Percentiles rank a stretch among this genome's conserved stretches.
Conservation (phyloP, 1,140 invertebrate species). For the Zaprionus tsacasi region DNA sequence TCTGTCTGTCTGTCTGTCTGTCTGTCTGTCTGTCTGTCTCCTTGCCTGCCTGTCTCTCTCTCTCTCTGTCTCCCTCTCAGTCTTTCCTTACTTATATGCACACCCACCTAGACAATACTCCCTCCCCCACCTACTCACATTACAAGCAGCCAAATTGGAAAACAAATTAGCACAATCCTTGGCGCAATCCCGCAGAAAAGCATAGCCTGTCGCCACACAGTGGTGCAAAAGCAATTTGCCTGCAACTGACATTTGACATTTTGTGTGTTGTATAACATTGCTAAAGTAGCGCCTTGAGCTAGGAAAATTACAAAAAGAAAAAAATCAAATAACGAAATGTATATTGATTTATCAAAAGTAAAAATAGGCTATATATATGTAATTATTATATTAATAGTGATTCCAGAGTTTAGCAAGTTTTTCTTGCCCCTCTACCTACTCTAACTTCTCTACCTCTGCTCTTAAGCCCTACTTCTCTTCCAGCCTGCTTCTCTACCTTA, state of each 20-base stretch:
- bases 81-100: no score
- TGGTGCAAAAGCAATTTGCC: constrained; percentile 58
- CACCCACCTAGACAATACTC: constrained; percentile 3
- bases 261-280: neutral
- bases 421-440: no score
- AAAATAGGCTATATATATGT: no score
- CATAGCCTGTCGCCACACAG: constrained; percentile 40
- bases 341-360: neutral
- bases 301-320: no score
- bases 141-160: constrained; percentile 57
- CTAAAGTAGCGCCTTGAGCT: neutral
- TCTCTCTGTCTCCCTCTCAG: neutral
- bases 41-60: no score
- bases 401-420: no score
- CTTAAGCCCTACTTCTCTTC: no score
- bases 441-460: no score
- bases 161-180: constrained; percentile 79
- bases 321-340: neutral
- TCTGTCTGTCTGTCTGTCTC: no score
- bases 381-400: no score
- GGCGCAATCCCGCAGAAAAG: constrained; percentile 48
- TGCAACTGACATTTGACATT: constrained; percentile 2
- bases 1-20: no score
- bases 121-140: constrained; percentile 7
- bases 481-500: no score